Evolutionary conservation across 1,140 invertebrate genomes (phyloP).

Genomic region (Drosophila seguyi): DNA sequence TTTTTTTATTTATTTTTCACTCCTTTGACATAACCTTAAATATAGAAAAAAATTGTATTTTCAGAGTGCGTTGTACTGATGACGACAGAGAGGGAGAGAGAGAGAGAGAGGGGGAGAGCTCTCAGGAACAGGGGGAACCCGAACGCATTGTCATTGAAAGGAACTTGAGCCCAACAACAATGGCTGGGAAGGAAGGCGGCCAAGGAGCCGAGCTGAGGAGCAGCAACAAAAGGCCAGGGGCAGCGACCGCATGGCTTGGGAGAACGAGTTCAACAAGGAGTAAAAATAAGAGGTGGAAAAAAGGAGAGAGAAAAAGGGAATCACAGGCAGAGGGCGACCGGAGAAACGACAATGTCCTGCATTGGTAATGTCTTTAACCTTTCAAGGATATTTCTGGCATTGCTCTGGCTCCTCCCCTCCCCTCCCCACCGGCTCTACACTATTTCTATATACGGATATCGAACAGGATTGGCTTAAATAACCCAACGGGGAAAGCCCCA

Average conservation of each 20-base stretch:
- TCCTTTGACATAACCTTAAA: conserved; percentile 17
- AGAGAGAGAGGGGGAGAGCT: neutral
- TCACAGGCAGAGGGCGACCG: neutral
- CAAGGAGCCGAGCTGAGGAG: conserved; percentile 23
- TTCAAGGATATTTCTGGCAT: conserved; percentile 80
- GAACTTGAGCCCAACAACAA: conserved; percentile 68
- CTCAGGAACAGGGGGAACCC: conserved; percentile 10
- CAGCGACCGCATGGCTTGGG: conserved; percentile 76
- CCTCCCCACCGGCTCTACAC: neutral
- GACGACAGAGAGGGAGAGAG: no score
- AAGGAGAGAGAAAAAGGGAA: neutral
- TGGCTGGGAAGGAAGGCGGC: conserved; percentile 23
- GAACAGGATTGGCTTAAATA: conserved; percentile 47
- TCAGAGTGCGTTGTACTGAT: conserved; percentile 47
- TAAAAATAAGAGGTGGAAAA: conserved; percentile 6
- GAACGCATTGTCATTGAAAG: conserved; percentile 82
- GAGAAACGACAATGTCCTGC: conserved; percentile 60
- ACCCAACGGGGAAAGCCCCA: conserved; percentile 23
- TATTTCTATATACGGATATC: conserved; percentile 28
- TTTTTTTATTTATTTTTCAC: neutral
- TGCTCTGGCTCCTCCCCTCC: conserved; percentile 28
- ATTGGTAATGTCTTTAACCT: conserved; percentile 81
- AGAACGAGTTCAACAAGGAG: conserved; percentile 71
- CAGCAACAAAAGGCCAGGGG: conserved; percentile 65
- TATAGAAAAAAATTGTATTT: conserved; percentile 19